Conservation (phyloP, 2,888 invertebrate genomes). For the Parasteatoda lunata region DNA sequence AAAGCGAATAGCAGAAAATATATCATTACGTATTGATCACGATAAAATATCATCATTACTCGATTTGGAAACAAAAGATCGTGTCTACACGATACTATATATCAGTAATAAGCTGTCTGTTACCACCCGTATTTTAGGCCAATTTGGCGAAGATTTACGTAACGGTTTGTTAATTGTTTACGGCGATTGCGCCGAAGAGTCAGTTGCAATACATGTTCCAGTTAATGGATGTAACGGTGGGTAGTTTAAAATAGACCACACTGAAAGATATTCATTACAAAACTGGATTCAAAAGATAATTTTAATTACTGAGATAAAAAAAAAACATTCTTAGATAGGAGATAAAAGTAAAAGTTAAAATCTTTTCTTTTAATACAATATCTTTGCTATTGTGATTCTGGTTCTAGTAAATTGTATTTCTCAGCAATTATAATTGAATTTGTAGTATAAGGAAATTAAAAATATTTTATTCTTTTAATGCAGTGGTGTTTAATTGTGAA, state of each 20-base stretch:
- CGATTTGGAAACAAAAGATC: neutral
- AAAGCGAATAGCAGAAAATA: constrained; percentile 37
- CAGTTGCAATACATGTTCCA: neutral
- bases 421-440: too few relatives aligned
- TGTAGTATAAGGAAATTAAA: too few relatives aligned
- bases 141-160: neutral
- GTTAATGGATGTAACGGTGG: neutral
- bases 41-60: constrained; percentile 26
- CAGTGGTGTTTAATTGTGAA: too few relatives aligned
- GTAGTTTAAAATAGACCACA: neutral
- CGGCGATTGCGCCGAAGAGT: neutral
- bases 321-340: constrained; percentile 13
- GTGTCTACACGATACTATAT: neutral
- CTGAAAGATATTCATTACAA: neutral
- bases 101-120: constrained; percentile 10
- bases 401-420: too few relatives aligned
- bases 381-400: too few relatives aligned
- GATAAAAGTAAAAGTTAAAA: neutral
- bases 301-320: neutral
- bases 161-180: neutral
- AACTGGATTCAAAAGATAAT: neutral
- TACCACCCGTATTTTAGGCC: neutral
- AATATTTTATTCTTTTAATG: too few relatives aligned
- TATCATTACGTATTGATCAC: constrained; percentile 64
- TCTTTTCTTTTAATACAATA: too few relatives aligned